Evolutionary conservation across 2,797 vertebrate species (phyloP), one percentile per base, ranked within the genome.

Genomic region (Pipistrellus pygmaeus): DNA sequence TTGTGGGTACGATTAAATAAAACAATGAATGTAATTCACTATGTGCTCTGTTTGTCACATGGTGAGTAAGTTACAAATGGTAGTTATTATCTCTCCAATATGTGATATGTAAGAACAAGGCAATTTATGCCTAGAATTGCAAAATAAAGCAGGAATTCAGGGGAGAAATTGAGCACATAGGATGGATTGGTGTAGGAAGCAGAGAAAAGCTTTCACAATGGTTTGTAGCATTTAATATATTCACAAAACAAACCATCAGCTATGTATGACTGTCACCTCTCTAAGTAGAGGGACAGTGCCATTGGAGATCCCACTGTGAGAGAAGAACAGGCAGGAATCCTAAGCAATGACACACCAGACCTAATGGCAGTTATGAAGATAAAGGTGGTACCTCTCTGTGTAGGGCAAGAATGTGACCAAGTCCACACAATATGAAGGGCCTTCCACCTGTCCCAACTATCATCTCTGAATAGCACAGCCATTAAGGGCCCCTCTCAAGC

Each of bases 1-100:
- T 94, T 86, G 48, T 81, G 32, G 35, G 11, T 94, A 69, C 21
- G 18, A 82, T 57, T 64, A 75, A 85, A 75, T 87, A 41, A 90
- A 72, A 69, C 89, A 84, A 41, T 73, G 55, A 69, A 25, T 68
- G 8, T 44, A 60, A 81, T 55, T 85, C 38, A 62, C 71, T 10
- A 32, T 15, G 46, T 38, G 20, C 48, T 66, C 2, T 30, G 21
- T 85, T 73, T 90, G 72, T n/a, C 81, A 77, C 35, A 35, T 62
- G 55, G 53, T 41, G 68, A 62, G 10, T 73, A 27, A 48, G 57
- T 77, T 72, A 78, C n/a, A 41, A 86, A n/a, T 18, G 41, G 12
- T 66, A 9, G 4, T n/a, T 85, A 38, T 84, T 15, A 75, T 20
- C 53, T 90, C 55, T 73, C 35, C 4, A 14, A 35, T 38, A 8